Evolutionary conservation across 2,797 vertebrate genomes (phyloP).

Genomic region (Lithobates sylvaticus): DNA sequence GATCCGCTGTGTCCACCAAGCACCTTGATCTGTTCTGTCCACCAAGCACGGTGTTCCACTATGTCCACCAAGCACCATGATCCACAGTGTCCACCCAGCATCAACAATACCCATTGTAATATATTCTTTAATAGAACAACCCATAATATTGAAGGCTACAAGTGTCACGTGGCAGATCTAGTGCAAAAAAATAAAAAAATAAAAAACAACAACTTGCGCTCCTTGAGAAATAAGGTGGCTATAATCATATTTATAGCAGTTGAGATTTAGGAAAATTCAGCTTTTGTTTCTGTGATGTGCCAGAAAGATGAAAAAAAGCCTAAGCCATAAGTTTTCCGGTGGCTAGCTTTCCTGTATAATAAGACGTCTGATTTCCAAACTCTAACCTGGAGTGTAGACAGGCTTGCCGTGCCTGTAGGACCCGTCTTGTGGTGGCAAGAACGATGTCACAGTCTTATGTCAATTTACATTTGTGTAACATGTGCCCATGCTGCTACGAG

Average conservation of each 20-base stretch:
- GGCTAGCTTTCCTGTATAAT: neutral
- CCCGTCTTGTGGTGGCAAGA: neutral
- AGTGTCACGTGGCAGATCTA: no score
- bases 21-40: no score
- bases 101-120: no score
- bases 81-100: no score
- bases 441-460: slow-evolving; percentile 6
- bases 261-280: slow-evolving; percentile 2
- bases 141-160: no score
- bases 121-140: no score
- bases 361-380: neutral
- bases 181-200: neutral
- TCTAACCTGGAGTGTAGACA: neutral
- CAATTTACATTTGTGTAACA: neutral
- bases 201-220: neutral
- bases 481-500: neutral
- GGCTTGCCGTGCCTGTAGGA: neutral
- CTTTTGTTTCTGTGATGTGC: slow-evolving; percentile 10
- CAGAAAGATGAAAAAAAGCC: neutral
- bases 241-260: neutral
- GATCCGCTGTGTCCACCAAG: no score
- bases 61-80: no score
- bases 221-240: neutral
- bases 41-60: no score
- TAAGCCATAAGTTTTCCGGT: no score